Percentiles rank a stretch among this genome's conserved stretches.
These are phyloP conservation scores for Dendroctonus valens DNA, from an alignment of 1,140 invertebrate genomes.

Conservation along the genomic window DNA sequence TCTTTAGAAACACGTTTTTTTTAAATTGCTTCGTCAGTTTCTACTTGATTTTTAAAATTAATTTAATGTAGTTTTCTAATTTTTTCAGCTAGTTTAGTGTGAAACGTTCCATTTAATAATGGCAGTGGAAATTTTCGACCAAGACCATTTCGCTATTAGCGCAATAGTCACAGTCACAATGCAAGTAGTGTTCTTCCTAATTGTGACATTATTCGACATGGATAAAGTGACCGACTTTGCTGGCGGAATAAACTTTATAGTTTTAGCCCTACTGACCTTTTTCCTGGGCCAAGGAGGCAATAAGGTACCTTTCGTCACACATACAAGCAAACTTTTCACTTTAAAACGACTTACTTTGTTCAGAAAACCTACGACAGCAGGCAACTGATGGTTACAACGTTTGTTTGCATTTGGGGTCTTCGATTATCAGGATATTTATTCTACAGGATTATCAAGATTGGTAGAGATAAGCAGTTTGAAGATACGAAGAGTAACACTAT, in stretches of 20 bases:
- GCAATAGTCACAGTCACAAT: conserved; percentile 83
- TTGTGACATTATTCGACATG: conserved; percentile 81
- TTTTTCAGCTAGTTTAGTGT: too few relatives aligned
- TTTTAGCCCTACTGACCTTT: conserved; percentile 83
- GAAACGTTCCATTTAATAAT: conserved; percentile 44
- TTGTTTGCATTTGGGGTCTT: conserved; percentile 82
- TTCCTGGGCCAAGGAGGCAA: conserved; percentile 73
- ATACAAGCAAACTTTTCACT: not conserved
- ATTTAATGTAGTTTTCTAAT: too few relatives aligned
- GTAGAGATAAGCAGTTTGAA: conserved; percentile 86
- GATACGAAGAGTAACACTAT: conserved; percentile 83
- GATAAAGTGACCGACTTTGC: conserved; percentile 92
- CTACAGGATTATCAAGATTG: conserved; percentile 85
- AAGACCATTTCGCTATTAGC: conserved; percentile 83
- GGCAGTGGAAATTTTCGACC: conserved; percentile 73
- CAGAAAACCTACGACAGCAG: conserved; percentile 76
- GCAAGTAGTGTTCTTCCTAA: conserved; percentile 85
- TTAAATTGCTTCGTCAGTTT: too few relatives aligned
- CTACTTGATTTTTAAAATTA: too few relatives aligned
- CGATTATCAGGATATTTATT: conserved; percentile 82
- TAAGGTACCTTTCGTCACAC: conserved; percentile 55
- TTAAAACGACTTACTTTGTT: conserved; percentile 38
- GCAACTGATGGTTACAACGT: conserved; percentile 83
- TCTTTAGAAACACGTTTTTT: too few relatives aligned
- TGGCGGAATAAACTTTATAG: conserved; percentile 87